These are phyloP conservation scores for Anthonomus grandis DNA, from an alignment of 1,140 invertebrate genomes.

Conservation along the genomic window DNA sequence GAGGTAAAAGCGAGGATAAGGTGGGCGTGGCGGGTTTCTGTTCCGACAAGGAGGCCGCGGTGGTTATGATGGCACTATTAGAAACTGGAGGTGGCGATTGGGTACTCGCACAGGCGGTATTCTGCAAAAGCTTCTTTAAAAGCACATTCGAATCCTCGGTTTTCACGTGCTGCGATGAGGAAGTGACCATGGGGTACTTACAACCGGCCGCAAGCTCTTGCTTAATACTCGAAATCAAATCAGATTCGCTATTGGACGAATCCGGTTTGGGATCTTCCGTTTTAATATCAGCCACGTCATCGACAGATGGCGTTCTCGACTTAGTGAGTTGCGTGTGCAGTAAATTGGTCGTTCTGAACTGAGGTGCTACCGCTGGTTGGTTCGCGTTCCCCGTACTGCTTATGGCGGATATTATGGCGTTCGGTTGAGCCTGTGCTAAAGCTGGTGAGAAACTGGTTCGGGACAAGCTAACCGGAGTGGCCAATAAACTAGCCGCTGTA, in stretches of 20 bases:
- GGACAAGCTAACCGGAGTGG: slow-evolving; percentile 40
- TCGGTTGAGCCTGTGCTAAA: slow-evolving; percentile 50
- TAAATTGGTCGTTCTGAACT: slow-evolving; percentile 42
- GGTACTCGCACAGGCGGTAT: slow-evolving; percentile 65
- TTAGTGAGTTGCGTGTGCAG: slow-evolving; percentile 57
- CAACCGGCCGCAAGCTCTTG: slow-evolving; percentile 49
- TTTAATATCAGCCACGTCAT: slow-evolving; percentile 35
- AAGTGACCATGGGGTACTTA: slow-evolving; percentile 29
- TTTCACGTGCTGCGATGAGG: slow-evolving; percentile 43
- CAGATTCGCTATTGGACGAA: slow-evolving; percentile 5
- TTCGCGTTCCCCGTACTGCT: slow-evolving; percentile 17
- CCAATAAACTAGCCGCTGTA: slow-evolving; percentile 45
- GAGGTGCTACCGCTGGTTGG: slow-evolving; percentile 11
- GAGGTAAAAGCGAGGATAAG: slow-evolving; percentile 50
- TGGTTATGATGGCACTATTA: slow-evolving; percentile 52
- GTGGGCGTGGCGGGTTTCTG: slow-evolving; percentile 68
- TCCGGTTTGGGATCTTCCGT: slow-evolving; percentile 19
- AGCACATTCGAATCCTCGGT: slow-evolving; percentile 81
- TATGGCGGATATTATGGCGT: slow-evolving; percentile 44
- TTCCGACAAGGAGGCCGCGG: slow-evolving; percentile 67
- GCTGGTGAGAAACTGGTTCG: slow-evolving; percentile 36
- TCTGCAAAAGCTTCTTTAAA: slow-evolving; percentile 85
- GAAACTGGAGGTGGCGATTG: slow-evolving; percentile 52
- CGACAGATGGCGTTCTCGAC: slow-evolving; percentile 30
- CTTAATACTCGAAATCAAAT: slow-evolving; percentile 25